A percentile compares a stretch with the other conserved stretches of the same genome.
These are phyloP conservation scores for Mesochorus sp. DNA, from an alignment of 2,888 invertebrate species.

Conservation along the genomic window DNA sequence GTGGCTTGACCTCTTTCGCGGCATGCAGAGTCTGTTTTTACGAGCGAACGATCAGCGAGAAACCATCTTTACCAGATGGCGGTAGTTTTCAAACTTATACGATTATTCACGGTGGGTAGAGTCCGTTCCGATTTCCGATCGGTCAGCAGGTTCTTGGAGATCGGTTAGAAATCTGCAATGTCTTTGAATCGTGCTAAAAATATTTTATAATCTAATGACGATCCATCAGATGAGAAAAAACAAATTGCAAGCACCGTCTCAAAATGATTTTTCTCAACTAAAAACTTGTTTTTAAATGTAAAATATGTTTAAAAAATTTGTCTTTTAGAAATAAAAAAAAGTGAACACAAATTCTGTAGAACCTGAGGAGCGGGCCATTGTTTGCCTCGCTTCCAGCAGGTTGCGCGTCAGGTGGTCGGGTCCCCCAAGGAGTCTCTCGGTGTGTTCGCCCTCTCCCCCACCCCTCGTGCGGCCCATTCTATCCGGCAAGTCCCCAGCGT, in stretches of 20 bases:
- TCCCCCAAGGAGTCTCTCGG: conserved; percentile 29
- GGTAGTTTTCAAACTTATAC: not conserved
- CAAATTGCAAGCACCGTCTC: too few species aligned
- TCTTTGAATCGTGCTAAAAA: too few species aligned
- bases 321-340: too few species aligned
- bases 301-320: not conserved
- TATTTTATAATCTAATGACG: too few species aligned
- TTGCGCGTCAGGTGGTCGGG: conserved; percentile 73
- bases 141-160: too few species aligned
- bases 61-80: not conserved
- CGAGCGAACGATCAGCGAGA: not conserved
- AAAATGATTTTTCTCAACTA: too few species aligned
- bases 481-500: conserved; percentile 52
- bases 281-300: too few species aligned
- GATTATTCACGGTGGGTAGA: conserved; percentile 11
- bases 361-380: not conserved
- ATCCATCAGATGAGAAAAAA: too few species aligned
- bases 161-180: too few species aligned
- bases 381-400: conserved; percentile 69
- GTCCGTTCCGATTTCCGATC: not conserved
- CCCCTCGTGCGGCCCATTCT: conserved; percentile 2
- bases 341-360: not conserved
- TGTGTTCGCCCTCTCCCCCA: conserved; percentile 13
- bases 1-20: not conserved
- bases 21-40: not conserved